Percentiles rank a stretch among this genome's conserved stretches.
phyloP scores from a whole-genome alignment of 2,113 vertebrate genomes.

The Muscicapa adusta region DNA sequence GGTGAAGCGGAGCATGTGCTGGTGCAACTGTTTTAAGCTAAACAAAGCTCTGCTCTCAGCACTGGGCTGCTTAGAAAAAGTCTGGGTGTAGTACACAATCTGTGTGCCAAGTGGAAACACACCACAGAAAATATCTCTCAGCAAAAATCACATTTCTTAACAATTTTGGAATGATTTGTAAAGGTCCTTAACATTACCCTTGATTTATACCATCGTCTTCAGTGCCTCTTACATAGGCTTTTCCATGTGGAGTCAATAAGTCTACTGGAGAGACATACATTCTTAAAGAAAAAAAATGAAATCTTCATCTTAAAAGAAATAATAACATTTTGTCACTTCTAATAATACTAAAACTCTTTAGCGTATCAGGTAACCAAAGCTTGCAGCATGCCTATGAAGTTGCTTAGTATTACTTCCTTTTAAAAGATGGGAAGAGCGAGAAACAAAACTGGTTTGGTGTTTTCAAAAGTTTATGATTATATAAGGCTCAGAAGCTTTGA shows the following conservation, averaged over 20 bases:
- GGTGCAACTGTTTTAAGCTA: neutral
- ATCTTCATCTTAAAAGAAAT: neutral
- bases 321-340: neutral
- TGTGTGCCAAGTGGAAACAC: neutral
- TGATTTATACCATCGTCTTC: constrained; percentile 3
- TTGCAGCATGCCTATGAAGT: neutral
- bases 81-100: neutral
- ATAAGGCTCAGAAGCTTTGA: neutral
- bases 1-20: neutral
- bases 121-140: neutral
- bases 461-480: neutral
- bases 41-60: neutral
- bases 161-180: neutral
- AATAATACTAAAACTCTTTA: neutral
- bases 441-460: neutral
- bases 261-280: neutral
- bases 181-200: neutral
- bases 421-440: neutral
- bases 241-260: neutral
- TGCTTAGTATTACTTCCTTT: neutral
- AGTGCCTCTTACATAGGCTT: neutral
- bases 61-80: neutral
- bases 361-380: neutral
- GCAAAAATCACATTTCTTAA: neutral
- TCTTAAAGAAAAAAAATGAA: neutral